Evolutionary conservation across 2,888 invertebrate species (phyloP).

Genomic region (Trypoxylon attenuatum): DNA sequence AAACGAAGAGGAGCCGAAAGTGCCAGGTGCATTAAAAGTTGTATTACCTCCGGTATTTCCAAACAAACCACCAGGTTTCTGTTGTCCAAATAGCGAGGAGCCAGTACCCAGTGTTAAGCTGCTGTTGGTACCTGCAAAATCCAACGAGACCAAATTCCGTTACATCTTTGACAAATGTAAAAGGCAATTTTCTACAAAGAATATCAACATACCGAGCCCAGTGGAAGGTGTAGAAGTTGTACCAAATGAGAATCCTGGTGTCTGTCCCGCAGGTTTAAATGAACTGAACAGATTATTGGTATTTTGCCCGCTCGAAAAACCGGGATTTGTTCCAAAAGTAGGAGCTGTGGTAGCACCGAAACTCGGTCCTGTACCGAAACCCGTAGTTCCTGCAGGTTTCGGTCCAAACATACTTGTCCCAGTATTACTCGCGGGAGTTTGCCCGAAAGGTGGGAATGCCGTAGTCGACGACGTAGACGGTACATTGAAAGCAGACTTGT

Average conservation of each 20-base stretch:
- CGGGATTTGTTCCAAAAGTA: constrained; percentile 59
- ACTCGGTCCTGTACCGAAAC: constrained; percentile 70
- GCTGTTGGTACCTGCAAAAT: constrained; percentile 63
- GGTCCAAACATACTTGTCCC: constrained; percentile 72
- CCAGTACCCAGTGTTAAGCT: constrained; percentile 69
- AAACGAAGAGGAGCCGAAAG: constrained; percentile 73
- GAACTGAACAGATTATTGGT: constrained; percentile 73
- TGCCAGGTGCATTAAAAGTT: constrained; percentile 74
- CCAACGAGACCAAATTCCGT: background rate
- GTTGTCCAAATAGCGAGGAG: constrained; percentile 69
- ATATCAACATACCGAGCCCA: constrained; percentile 59
- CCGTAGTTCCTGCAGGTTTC: constrained; percentile 73
- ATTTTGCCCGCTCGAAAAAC: constrained; percentile 63
- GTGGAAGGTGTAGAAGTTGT: constrained; percentile 64
- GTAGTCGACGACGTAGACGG: constrained; percentile 69
- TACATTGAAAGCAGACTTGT: constrained; percentile 72
- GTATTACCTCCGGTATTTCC: constrained; percentile 74
- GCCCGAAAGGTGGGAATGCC: constrained; percentile 74
- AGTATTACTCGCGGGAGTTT: constrained; percentile 55
- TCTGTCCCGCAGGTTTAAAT: constrained; percentile 73
- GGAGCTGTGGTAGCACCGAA: constrained; percentile 62
- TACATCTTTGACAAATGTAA: too few relatives aligned
- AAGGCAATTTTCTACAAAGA: too few relatives aligned
- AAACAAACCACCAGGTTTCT: constrained; percentile 77
- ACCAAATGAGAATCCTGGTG: constrained; percentile 72